Conservation (phyloP, 2,113 vertebrate genomes). For the Cyanoramphus novaezelandiae region DNA sequence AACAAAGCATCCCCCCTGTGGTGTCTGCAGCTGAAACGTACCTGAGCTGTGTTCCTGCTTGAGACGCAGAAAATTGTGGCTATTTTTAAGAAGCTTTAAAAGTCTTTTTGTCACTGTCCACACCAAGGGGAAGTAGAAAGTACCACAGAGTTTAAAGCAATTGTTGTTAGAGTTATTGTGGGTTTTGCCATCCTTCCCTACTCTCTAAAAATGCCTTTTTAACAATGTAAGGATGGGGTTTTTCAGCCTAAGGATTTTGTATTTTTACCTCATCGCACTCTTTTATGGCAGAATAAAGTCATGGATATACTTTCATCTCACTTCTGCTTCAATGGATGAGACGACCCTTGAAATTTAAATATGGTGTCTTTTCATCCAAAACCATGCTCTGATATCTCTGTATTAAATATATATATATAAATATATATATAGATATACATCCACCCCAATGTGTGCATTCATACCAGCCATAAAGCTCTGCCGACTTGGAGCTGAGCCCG, state of each 20-base stretch:
- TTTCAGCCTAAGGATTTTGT: not conserved
- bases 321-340: not conserved
- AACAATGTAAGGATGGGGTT: not conserved
- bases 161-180: not conserved
- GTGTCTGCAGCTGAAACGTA: not conserved
- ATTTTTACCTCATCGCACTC: not conserved
- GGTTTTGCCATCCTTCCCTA: not conserved
- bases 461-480: not conserved
- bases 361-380: constrained; percentile 16
- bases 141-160: not conserved
- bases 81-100: not conserved
- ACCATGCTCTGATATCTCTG: not conserved
- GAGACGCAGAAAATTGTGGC: not conserved
- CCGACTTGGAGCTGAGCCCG: fast-evolving
- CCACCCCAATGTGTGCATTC: not conserved
- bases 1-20: not conserved
- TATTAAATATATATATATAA: not conserved
- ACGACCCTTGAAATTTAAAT: constrained; percentile 54
- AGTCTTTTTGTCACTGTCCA: not conserved
- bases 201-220: constrained; percentile 20
- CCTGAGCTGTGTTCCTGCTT: not conserved
- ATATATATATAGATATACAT: not conserved
- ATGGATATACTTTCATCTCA: constrained; percentile 23
- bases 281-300: constrained; percentile 32
- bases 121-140: not conserved